These are phyloP conservation scores for Tinamus guttatus DNA, from an alignment of 2,113 vertebrate genomes.

Conservation along the genomic window DNA sequence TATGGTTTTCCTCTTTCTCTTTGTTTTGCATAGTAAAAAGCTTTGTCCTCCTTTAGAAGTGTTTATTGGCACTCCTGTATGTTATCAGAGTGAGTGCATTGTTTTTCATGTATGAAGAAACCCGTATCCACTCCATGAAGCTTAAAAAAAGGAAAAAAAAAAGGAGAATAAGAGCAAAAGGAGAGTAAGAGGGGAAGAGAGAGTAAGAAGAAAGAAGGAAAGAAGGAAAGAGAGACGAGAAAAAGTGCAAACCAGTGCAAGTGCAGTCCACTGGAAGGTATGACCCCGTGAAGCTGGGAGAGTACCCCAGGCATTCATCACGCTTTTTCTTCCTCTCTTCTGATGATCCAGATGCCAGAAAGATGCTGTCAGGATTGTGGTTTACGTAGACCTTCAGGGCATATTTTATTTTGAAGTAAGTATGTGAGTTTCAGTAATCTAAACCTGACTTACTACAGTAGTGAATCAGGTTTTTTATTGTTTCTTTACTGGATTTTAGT, in stretches of 20 bases:
- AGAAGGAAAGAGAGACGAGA: not conserved
- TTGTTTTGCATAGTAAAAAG: not conserved
- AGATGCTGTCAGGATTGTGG: not conserved
- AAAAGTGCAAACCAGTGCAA: not conserved
- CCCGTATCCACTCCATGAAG: accelerated
- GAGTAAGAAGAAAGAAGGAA: not conserved
- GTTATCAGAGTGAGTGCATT: not conserved
- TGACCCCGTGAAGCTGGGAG: not conserved
- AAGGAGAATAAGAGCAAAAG: not conserved
- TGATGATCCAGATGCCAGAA: not conserved
- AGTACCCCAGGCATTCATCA: not conserved
- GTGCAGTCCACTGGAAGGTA: not conserved
- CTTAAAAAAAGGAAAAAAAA: not conserved
- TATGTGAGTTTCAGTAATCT: not conserved
- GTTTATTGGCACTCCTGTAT: not conserved
- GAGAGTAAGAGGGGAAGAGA: not conserved
- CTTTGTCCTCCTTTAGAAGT: not conserved
- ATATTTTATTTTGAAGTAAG: not conserved
- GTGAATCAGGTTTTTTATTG: not conserved
- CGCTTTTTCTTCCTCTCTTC: not conserved
- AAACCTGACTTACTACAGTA: not conserved
- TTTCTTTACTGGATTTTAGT: not conserved
- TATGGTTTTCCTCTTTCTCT: not conserved
- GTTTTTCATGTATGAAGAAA: not conserved
- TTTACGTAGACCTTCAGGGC: not conserved